Base-by-base conservation (phyloP, 1,140 invertebrate species). In the Rhagoletis zephyria region DNA sequence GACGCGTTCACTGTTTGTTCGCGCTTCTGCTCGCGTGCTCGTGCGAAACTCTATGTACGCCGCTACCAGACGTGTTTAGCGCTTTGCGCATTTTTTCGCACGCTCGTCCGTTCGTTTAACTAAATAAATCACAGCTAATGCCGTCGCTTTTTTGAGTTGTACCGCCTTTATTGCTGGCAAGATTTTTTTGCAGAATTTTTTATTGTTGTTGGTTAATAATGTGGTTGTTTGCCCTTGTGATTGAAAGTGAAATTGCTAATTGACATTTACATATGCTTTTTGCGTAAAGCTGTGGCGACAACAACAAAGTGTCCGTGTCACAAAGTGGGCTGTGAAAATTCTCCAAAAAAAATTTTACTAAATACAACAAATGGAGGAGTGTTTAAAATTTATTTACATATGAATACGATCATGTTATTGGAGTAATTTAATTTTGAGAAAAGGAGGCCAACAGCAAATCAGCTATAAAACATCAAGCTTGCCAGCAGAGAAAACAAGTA, bases 1-100 rank as follows among this genome's bases (percentile, higher is more conserved):
- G 48, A 56, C 74, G 74, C 74, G 74, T 81, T 81, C 74, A 81
- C 74, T 81, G 74, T 81, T 81, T 81, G 48, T 81, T 81, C 74
- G 74, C 74, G 74, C 74, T 81, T 81, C 48, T 51, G 74, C 74
- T 81, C 74, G 74, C 74, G 74, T 56, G 74, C 74, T 81, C 74
- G 74, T 81, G 74, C n/a, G 74, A 56, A 81, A 45, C 74, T 2
- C 74, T 56, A 59, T 81, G 74, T 81, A 56, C 74, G 74, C 74
- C 56, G n/a, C 67, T 63, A 67, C 5, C 30, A 16, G 9, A 19
- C 48, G 48, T 30, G 30, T 81, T 56, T 56, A 81, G 19, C 48
- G 48, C 74, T 42, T 45, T 45, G 70, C 45, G 70, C 70, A 74
- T 74, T 45, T 45, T 48, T 67, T 67, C 40, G 1, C 3, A 16